phyloP scores from a whole-genome alignment of 1,140 invertebrate genomes.

The Drosophila serrata region DNA sequence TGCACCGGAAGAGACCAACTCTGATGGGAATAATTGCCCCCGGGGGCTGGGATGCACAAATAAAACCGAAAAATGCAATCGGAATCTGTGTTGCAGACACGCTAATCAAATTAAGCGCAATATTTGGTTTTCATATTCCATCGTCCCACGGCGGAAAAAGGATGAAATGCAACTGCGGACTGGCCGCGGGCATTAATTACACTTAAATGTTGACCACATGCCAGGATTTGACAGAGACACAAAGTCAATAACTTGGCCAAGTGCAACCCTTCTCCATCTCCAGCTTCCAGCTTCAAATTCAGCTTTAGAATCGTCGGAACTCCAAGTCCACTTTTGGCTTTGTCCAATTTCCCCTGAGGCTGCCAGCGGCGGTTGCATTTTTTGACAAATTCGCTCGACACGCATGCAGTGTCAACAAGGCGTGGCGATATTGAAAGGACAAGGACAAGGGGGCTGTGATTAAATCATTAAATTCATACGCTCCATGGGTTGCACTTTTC shows the following conservation, averaged over 20 bases:
- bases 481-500: slow-evolving; percentile 75
- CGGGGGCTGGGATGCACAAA: slow-evolving; percentile 42
- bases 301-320: neutral
- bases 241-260: slow-evolving; percentile 68
- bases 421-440: slow-evolving; percentile 5
- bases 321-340: slow-evolving; percentile 67
- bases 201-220: slow-evolving; percentile 84
- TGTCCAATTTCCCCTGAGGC: slow-evolving; percentile 69
- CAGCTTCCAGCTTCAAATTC: slow-evolving; percentile 2
- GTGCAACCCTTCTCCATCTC: slow-evolving; percentile 43
- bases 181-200: slow-evolving; percentile 80
- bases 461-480: slow-evolving; percentile 84
- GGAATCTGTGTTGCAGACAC: slow-evolving; percentile 36
- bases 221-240: slow-evolving; percentile 71
- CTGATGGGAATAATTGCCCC: slow-evolving; percentile 9
- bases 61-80: slow-evolving; percentile 48
- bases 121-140: slow-evolving; percentile 77
- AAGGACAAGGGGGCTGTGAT: slow-evolving; percentile 53
- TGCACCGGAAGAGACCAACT: slow-evolving; percentile 14
- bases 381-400: slow-evolving; percentile 81
- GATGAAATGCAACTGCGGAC: slow-evolving; percentile 56
- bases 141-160: neutral
- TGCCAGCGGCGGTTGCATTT: slow-evolving; percentile 63
- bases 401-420: slow-evolving; percentile 81
- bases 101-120: slow-evolving; percentile 80